Evolutionary conservation across 2,888 invertebrate species (phyloP).

Genomic region (Drosophila leonis): DNA sequence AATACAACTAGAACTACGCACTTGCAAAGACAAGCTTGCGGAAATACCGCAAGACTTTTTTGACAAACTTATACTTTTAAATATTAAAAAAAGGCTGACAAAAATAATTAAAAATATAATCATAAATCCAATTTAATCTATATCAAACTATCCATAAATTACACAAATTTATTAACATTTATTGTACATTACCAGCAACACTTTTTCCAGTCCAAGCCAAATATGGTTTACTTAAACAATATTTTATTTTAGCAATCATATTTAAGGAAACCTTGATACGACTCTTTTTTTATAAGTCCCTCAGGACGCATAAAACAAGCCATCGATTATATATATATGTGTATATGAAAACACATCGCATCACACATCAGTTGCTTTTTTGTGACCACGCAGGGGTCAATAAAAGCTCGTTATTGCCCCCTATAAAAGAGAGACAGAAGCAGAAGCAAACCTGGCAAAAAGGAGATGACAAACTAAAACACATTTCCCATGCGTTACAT

Average conservation of each 20-base stretch:
- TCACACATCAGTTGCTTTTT: background rate
- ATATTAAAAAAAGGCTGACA: background rate
- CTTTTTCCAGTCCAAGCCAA: background rate
- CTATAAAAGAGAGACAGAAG: slow-evolving; percentile 1
- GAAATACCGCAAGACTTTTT: too few relatives aligned
- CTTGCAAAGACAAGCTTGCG: too few relatives aligned
- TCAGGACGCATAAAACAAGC: slow-evolving; percentile 1
- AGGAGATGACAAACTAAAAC: slow-evolving; percentile 9
- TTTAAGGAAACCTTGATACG: background rate
- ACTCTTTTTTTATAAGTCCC: background rate
- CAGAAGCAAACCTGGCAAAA: background rate
- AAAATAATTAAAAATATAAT: background rate
- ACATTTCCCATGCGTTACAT: slow-evolving; percentile 38
- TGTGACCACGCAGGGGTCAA: slow-evolving; percentile 16
- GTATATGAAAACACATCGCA: background rate
- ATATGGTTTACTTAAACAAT: background rate
- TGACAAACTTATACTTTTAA: too few relatives aligned
- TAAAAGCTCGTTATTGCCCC: slow-evolving; percentile 11
- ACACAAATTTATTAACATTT: background rate
- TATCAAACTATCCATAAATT: background rate
- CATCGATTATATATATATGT: slow-evolving; percentile 7
- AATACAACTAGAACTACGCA: too few relatives aligned
- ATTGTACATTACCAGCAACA: background rate
- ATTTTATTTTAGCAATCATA: slow-evolving; percentile 4
- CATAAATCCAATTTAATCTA: background rate